These are phyloP conservation scores for Heterotilapia buettikoferi DNA, from an alignment of 2,113 vertebrate genomes.

Conservation along the genomic window DNA sequence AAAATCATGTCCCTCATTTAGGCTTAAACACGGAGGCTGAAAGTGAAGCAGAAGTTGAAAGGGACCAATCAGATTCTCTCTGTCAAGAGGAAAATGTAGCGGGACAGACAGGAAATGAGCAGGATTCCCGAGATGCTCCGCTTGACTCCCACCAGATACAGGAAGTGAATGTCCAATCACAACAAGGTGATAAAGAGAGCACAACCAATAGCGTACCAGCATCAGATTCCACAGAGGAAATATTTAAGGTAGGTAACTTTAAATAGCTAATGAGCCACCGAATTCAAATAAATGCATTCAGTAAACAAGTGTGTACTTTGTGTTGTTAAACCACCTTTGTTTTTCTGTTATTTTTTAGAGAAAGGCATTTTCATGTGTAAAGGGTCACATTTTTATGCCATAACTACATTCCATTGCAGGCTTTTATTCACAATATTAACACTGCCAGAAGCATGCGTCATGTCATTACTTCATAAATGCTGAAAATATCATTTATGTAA, in stretches of 20 bases:
- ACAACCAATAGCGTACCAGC: conserved; percentile 41
- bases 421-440: conserved; percentile 54
- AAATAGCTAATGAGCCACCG: background rate
- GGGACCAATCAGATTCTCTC: conserved; percentile 11
- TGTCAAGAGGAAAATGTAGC: conserved; percentile 49
- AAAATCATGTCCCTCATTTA: conserved; percentile 40
- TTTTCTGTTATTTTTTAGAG: background rate
- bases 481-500: conserved; percentile 41
- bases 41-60: conserved; percentile 2
- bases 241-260: conserved; percentile 68
- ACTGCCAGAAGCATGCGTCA: conserved; percentile 44
- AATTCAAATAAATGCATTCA: background rate
- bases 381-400: conserved; percentile 7
- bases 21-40: background rate
- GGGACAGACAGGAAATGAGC: conserved; percentile 60
- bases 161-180: conserved; percentile 47
- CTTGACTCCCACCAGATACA: conserved; percentile 39
- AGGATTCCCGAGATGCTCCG: conserved; percentile 63
- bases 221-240: conserved; percentile 66
- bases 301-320: background rate
- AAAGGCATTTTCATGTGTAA: background rate
- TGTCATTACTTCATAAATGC: conserved; percentile 43
- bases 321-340: background rate
- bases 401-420: conserved; percentile 57
- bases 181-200: conserved; percentile 57